These are phyloP conservation scores for Tauraco hartlaubi DNA, from an alignment of 2,797 vertebrate genomes.

Conservation along the genomic window DNA sequence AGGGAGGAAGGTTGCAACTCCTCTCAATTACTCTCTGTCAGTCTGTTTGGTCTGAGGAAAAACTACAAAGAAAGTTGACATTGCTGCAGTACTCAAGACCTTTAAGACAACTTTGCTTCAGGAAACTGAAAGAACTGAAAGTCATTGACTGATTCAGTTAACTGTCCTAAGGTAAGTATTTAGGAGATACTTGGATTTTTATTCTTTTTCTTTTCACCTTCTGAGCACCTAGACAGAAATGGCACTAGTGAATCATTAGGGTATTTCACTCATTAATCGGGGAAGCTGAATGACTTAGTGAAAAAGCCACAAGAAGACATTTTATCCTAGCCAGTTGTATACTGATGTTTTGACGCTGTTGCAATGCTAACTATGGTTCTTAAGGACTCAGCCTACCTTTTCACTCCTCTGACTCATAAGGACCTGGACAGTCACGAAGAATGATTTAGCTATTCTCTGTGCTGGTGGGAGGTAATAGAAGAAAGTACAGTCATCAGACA, in stretches of 20 bases:
- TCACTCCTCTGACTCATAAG: background rate
- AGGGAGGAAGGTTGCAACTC: background rate
- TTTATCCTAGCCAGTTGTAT: background rate
- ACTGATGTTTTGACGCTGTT: background rate
- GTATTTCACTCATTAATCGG: background rate
- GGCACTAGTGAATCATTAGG: slow-evolving; percentile 1
- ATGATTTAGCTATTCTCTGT: background rate
- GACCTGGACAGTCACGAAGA: background rate
- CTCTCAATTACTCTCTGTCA: background rate
- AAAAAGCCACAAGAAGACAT: slow-evolving; percentile 1
- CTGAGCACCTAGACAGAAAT: background rate
- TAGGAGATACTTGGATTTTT: background rate
- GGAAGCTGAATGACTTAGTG: background rate
- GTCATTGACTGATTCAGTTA: background rate
- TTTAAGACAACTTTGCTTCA: background rate
- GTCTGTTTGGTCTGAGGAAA: background rate
- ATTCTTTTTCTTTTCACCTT: background rate
- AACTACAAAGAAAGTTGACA: background rate
- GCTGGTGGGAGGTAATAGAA: background rate
- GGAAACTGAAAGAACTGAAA: background rate
- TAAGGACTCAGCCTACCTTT: background rate
- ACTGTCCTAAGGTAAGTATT: background rate
- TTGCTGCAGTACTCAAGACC: background rate
- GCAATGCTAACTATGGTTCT: background rate
- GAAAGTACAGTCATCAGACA: background rate